These are phyloP conservation scores for Trachelipus rathkii DNA, from an alignment of 1,140 invertebrate species.

Conservation along the genomic window DNA sequence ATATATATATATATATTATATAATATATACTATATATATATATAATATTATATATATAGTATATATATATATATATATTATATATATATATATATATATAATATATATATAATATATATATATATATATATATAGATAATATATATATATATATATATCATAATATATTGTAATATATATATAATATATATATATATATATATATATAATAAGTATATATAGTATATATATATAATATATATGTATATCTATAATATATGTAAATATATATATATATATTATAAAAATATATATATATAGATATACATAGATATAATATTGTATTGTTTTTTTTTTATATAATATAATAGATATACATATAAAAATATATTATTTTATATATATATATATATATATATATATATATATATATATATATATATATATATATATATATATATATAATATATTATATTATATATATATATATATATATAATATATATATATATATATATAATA, in stretches of 20 bases:
- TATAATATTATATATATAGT: background rate
- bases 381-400: slow-evolving; percentile 5
- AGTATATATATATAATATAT: background rate
- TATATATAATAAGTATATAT: slow-evolving; percentile 1
- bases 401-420: background rate
- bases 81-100: background rate
- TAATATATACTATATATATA: background rate
- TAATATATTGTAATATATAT: too few relatives aligned
- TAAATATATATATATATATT: background rate
- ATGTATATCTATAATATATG: background rate
- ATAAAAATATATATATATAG: background rate
- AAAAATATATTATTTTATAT: background rate
- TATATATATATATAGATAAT: background rate
- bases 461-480: background rate
- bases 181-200: background rate
- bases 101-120: background rate
- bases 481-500: slow-evolving; percentile 15
- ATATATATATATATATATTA: slow-evolving; percentile 1
- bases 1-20: background rate
- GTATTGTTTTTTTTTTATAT: background rate
- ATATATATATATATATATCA: background rate
- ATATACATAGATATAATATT: background rate
- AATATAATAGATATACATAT: background rate
- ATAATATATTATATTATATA: background rate
- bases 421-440: slow-evolving; percentile 15